These are phyloP conservation scores for Melanotaenia maccullochi DNA, from an alignment of 2,797 vertebrate genomes.

Conservation along the genomic window DNA sequence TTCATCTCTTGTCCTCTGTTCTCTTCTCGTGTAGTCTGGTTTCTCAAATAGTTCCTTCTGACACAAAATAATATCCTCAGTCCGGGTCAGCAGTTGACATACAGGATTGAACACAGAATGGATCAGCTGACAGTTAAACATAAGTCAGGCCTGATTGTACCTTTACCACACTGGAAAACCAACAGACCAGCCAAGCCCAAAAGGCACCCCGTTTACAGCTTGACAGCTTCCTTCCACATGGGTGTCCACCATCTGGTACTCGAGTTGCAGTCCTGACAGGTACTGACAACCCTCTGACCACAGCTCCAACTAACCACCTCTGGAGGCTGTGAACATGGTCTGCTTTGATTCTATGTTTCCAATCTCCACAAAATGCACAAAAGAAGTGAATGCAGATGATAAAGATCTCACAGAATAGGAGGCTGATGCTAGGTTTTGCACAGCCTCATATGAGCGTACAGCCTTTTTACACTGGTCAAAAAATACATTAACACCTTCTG, in stretches of 20 bases:
- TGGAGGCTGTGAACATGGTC: neutral
- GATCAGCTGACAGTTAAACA: slow-evolving; percentile 7
- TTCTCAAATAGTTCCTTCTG: slow-evolving; percentile 12
- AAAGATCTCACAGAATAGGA: neutral
- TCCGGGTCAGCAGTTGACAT: slow-evolving; percentile 8
- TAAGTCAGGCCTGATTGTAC: neutral
- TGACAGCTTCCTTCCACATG: slow-evolving; percentile 8
- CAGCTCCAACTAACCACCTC: slow-evolving; percentile 5
- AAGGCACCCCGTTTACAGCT: neutral
- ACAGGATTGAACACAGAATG: neutral
- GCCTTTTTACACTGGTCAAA: neutral
- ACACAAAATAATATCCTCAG: neutral
- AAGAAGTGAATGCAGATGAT: neutral
- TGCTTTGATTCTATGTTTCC: slow-evolving; percentile 1
- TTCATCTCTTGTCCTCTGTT: slow-evolving; percentile 20
- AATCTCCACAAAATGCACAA: neutral
- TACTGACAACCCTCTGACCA: slow-evolving; percentile 3
- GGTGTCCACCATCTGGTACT: slow-evolving; percentile 3
- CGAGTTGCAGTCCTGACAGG: slow-evolving; percentile 1
- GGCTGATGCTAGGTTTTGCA: neutral
- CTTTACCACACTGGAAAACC: neutral
- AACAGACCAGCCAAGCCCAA: neutral
- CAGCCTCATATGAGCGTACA: neutral
- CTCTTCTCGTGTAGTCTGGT: slow-evolving; percentile 1
- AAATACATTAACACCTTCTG: neutral